Conservation (phyloP, 2,797 vertebrate species). For the Accipiter minullus region DNA sequence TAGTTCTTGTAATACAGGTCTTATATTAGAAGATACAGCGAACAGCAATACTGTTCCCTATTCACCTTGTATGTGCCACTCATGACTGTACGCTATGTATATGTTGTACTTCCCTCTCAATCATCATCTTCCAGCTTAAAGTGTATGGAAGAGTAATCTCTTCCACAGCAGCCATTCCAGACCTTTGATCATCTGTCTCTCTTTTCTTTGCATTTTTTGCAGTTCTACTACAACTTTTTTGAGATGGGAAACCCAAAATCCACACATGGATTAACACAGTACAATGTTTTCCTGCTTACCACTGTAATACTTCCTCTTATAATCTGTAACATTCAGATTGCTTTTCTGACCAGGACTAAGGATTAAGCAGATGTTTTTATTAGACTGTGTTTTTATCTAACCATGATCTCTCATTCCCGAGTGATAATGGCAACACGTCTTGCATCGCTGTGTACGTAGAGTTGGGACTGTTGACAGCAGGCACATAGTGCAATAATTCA, state of each 20-base stretch:
- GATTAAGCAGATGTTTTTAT: neutral
- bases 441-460: neutral
- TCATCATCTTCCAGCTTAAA: neutral
- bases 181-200: neutral
- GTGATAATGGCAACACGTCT: neutral
- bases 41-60: neutral
- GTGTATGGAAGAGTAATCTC: neutral
- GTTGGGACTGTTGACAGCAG: neutral
- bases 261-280: rapidly evolving
- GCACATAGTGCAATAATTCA: neutral
- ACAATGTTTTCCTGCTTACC: neutral
- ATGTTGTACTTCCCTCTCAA: neutral
- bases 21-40: neutral
- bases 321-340: neutral
- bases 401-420: neutral
- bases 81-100: neutral
- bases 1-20: neutral
- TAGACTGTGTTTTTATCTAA: neutral
- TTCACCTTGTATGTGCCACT: neutral
- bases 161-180: neutral
- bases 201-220: neutral
- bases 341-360: neutral
- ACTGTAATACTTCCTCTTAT: neutral
- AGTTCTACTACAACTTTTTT: neutral
- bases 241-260: neutral